Percentiles rank a stretch among this genome's conserved stretches.
Conservation (phyloP, 1,140 invertebrate species). For the Monomorium pharaonis region DNA sequence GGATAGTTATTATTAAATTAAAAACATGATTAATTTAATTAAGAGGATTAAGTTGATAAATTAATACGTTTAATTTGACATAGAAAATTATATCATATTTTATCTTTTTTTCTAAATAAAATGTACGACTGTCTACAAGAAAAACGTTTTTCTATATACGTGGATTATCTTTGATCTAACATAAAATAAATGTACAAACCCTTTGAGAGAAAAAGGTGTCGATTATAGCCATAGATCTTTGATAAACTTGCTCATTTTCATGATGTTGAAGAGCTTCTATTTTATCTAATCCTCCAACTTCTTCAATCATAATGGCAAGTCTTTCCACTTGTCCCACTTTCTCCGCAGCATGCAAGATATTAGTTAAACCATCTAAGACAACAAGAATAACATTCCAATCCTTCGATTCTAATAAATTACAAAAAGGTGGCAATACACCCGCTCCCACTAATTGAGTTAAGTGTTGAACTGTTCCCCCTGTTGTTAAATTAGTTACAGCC, state of each 20-base stretch:
- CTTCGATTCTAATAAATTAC: conserved; percentile 85
- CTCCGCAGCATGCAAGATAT: conserved; percentile 87
- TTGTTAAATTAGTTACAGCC: conserved; percentile 93
- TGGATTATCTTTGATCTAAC: neutral
- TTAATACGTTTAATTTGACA: neutral
- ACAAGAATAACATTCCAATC: conserved; percentile 88
- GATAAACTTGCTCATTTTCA: conserved; percentile 93
- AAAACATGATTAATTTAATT: neutral
- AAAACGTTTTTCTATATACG: neutral
- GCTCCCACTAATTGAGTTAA: conserved; percentile 87
- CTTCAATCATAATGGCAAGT: conserved; percentile 87
- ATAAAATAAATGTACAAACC: conserved; percentile 72
- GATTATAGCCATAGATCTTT: conserved; percentile 92
- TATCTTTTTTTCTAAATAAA: too few relatives aligned
- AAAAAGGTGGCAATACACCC: conserved; percentile 85
- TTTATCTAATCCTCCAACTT: conserved; percentile 90
- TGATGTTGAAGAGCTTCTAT: conserved; percentile 91
- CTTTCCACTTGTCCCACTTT: conserved; percentile 85
- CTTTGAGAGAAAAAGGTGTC: conserved; percentile 92
- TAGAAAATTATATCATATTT: neutral
- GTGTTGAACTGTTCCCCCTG: conserved; percentile 90
- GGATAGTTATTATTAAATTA: neutral
- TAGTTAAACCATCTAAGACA: conserved; percentile 88
- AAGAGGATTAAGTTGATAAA: too few relatives aligned
- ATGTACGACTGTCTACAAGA: neutral